Evolutionary conservation across 2,888 invertebrate species (phyloP).

Genomic region (Beris chalybata): DNA sequence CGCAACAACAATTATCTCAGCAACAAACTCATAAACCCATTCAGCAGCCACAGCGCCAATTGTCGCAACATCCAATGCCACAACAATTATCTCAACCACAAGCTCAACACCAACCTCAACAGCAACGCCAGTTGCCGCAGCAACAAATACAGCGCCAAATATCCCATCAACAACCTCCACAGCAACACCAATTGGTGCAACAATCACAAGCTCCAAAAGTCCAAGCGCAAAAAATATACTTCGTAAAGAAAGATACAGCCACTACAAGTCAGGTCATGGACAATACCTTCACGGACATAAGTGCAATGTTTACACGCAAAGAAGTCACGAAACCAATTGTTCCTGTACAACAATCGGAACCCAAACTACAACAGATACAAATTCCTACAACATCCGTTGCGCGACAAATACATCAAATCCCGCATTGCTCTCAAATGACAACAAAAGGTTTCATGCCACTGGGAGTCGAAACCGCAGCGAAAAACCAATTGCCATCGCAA

Average conservation of each 20-base stretch:
- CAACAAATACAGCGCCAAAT: not conserved
- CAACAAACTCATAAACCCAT: constrained; percentile 47
- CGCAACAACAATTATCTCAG: constrained; percentile 31
- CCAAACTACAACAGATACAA: not conserved
- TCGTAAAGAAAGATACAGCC: constrained; percentile 5
- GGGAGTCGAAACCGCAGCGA: constrained; percentile 48
- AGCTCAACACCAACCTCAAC: constrained; percentile 28
- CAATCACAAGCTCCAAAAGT: constrained; percentile 37
- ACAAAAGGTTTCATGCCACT: constrained; percentile 53
- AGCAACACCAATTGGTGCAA: constrained; percentile 13
- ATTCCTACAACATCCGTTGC: not conserved
- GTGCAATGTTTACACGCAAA: not conserved
- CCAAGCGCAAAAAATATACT: constrained; percentile 16
- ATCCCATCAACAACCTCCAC: constrained; percentile 4
- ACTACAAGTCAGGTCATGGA: not conserved
- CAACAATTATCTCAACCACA: constrained; percentile 22
- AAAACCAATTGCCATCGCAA: constrained; percentile 53
- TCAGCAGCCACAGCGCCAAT: constrained; percentile 44
- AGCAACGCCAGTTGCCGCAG: constrained; percentile 35
- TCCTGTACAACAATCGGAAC: not conserved
- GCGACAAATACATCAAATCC: not conserved
- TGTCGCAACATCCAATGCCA: constrained; percentile 21
- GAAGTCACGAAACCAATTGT: not conserved
- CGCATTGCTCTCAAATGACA: constrained; percentile 36
- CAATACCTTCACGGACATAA: not conserved